Evolutionary conservation across 2,797 vertebrate species (phyloP).

Genomic region (Spinibarbus caldwelli): DNA sequence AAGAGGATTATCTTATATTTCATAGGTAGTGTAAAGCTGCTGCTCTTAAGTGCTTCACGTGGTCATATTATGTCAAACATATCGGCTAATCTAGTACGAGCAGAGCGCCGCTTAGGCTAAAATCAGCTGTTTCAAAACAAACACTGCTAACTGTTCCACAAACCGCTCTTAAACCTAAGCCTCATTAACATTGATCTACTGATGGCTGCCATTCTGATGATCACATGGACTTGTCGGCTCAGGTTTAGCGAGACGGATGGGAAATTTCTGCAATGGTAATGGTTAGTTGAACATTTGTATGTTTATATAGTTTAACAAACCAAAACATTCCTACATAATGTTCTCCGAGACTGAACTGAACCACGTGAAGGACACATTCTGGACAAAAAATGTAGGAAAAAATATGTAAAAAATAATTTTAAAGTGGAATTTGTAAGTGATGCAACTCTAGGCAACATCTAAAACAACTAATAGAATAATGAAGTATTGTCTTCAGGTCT

Average conservation of each 20-base stretch:
- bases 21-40: slow-evolving; percentile 69
- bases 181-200: slow-evolving; percentile 61
- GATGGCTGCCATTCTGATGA: slow-evolving; percentile 26
- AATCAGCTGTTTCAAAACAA: slow-evolving; percentile 75
- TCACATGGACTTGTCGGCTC: slow-evolving; percentile 18
- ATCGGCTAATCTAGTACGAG: slow-evolving; percentile 69
- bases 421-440: neutral
- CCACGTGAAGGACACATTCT: neutral
- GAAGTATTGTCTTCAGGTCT: neutral
- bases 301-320: slow-evolving; percentile 31
- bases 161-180: slow-evolving; percentile 70
- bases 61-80: slow-evolving; percentile 50
- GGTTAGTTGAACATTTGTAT: slow-evolving; percentile 17
- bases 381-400: neutral
- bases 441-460: neutral
- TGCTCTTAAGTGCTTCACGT: slow-evolving; percentile 60
- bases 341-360: neutral
- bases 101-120: slow-evolving; percentile 65
- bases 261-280: slow-evolving; percentile 17
- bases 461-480: neutral
- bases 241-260: neutral
- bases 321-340: slow-evolving; percentile 13
- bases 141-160: slow-evolving; percentile 69
- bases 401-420: neutral
- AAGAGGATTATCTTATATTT: slow-evolving; percentile 75